Percentiles rank a stretch among this genome's conserved stretches.
phyloP scores from a whole-genome alignment of 2,113 vertebrate genomes.

The Scolopax mira region DNA sequence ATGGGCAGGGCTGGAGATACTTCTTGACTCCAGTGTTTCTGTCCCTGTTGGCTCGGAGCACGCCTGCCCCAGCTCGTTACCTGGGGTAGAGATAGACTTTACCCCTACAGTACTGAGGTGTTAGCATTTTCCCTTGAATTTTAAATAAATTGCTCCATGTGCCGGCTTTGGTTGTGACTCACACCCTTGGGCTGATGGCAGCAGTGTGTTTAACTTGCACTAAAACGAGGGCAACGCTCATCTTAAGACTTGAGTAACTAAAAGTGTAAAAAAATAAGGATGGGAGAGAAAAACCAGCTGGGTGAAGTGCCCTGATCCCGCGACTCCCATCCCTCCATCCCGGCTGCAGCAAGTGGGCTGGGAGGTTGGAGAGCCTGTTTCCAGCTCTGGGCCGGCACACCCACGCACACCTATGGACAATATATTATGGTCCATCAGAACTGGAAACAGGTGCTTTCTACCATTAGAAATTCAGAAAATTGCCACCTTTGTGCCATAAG shows the following conservation, averaged over 20 bases:
- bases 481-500: accelerated
- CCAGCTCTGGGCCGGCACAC: background rate
- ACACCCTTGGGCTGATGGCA: constrained; percentile 20
- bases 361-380: background rate
- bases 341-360: background rate
- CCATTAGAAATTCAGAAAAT: background rate
- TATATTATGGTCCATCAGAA: background rate
- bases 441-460: background rate
- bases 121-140: background rate
- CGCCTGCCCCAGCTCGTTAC: background rate
- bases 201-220: background rate
- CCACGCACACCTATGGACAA: accelerated
- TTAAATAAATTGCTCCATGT: background rate
- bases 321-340: accelerated
- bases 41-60: background rate
- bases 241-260: background rate
- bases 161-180: constrained; percentile 34
- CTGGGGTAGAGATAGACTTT: background rate
- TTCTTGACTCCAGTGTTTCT: accelerated
- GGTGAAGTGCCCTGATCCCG: background rate
- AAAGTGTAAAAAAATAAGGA: background rate
- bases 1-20: background rate
- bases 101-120: background rate
- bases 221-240: background rate
- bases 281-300: background rate